phyloP scores from a whole-genome alignment of 2,113 vertebrate genomes.

The Cercocebus atys region DNA sequence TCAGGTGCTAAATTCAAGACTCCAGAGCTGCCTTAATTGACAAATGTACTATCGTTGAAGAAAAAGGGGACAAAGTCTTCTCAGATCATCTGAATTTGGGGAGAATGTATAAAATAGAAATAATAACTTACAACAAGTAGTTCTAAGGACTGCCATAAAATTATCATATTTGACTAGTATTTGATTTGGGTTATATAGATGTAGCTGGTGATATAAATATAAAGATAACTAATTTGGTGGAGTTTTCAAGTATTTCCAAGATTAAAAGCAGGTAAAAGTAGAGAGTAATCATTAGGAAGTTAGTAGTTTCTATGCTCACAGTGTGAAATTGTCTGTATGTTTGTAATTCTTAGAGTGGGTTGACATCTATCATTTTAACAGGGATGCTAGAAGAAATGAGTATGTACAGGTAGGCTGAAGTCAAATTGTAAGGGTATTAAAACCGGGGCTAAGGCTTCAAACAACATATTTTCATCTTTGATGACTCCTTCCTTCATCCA shows the following conservation, averaged over 20 bases:
- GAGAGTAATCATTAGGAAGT: neutral
- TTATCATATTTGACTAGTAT: neutral
- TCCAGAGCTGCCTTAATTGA: neutral
- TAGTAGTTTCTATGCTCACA: neutral
- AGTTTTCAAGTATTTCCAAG: neutral
- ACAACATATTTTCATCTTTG: neutral
- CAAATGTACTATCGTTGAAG: neutral
- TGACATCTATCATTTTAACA: neutral
- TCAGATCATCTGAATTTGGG: neutral
- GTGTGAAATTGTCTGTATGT: neutral
- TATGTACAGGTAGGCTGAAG: neutral
- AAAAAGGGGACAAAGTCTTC: neutral
- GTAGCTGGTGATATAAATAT: neutral
- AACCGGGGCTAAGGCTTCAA: neutral
- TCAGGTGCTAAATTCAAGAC: neutral
- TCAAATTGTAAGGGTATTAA: neutral
- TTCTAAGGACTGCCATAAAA: neutral
- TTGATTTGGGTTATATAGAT: neutral
- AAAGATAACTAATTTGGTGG: neutral
- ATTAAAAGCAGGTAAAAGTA: neutral
- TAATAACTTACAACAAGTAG: neutral
- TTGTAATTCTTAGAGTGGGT: neutral
- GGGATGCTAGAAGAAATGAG: neutral
- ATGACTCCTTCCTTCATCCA: neutral
- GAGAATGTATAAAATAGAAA: neutral